A percentile compares a stretch with the other conserved stretches of the same genome.
These are phyloP conservation scores for Acipenser ruthenus DNA, from an alignment of 2,797 vertebrate genomes.

Conservation along the genomic window DNA sequence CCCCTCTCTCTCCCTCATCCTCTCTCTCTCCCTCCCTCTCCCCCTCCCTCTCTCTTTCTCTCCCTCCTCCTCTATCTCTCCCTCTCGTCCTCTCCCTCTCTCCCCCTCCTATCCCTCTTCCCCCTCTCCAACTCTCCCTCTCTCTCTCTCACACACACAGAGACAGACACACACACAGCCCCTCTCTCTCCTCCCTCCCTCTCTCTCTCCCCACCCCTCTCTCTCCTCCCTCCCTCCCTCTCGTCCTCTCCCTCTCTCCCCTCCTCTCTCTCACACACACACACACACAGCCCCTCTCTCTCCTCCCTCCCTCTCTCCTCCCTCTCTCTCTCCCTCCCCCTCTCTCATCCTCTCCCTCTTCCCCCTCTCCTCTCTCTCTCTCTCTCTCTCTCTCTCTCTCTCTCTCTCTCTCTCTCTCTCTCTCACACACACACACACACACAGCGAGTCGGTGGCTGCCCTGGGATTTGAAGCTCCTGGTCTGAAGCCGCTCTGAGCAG, in stretches of 20 bases:
- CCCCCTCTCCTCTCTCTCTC: constrained; percentile 1
- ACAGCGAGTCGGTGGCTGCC: neutral
- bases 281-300: too few species aligned
- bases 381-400: neutral
- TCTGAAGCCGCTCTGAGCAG: constrained; percentile 2
- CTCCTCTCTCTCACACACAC: constrained; percentile 5
- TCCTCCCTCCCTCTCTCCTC: neutral
- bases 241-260: constrained; percentile 1
- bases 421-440: neutral
- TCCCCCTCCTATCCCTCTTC: too few species aligned
- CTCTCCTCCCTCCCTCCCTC: neutral
- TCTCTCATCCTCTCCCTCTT: neutral
- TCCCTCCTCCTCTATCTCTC: too few species aligned
- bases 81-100: too few species aligned
- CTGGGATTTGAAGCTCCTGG: constrained; percentile 3
- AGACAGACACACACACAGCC: too few species aligned
- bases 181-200: too few species aligned
- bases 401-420: constrained; percentile 1
- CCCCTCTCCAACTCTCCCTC: too few species aligned
- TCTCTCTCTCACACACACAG: too few species aligned
- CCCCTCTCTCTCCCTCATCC: too few species aligned
- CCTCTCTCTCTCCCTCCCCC: constrained; percentile 1
- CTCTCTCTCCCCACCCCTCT: too few species aligned
- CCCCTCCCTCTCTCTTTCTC: too few species aligned
- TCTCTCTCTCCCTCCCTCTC: too few species aligned